Base-by-base conservation (phyloP, 2,888 invertebrate genomes). In the Synergus laeviventris region DNA sequence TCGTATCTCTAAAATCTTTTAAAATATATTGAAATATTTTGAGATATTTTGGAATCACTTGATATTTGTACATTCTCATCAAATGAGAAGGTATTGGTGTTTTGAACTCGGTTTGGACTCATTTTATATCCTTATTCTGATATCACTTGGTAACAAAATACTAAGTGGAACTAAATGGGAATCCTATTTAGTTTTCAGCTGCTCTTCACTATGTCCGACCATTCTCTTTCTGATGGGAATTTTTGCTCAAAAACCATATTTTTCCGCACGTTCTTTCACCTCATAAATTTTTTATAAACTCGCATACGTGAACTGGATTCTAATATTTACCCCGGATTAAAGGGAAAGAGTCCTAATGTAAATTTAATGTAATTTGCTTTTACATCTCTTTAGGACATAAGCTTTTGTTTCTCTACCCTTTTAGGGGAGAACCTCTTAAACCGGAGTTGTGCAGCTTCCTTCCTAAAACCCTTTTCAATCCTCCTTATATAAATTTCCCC, bases 331-430 rank as follows among this genome's bases (percentile, higher is more conserved):
- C 45, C 42, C 49, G 49, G 31, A 49, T 49, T 49, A 24, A 31
- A 31, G 24, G 31, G 49, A 14, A 70, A 49, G 31, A 42, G 5
- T 70, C 49, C 31, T 70, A 49, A 49, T 31, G 45, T 70, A 49
- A 70, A 49, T 70, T 45, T 70, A 70, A 70, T 9, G 70, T 70
- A 70, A 70, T 70, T 70, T 70, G 31, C n/a, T 70, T 49, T 49
- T 49, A 70, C 70, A 70, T 21, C 24, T 49, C 49, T 16, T 49
- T 24, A 49, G 31, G 24, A 31, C 49, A 49, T 24, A 70, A 70
- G 45, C 45, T 70, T 70, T 70, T 70, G 70, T 70, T 70, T 70
- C 31, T 24, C 31, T 24, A 70, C 70, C 66, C 70, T 70, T 70
- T 70, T 70, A 70, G 49, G 36, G 70, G 45, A 70, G 45, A 49